Conservation (phyloP, 2,888 invertebrate species). For the Sinotaia quadrata region DNA sequence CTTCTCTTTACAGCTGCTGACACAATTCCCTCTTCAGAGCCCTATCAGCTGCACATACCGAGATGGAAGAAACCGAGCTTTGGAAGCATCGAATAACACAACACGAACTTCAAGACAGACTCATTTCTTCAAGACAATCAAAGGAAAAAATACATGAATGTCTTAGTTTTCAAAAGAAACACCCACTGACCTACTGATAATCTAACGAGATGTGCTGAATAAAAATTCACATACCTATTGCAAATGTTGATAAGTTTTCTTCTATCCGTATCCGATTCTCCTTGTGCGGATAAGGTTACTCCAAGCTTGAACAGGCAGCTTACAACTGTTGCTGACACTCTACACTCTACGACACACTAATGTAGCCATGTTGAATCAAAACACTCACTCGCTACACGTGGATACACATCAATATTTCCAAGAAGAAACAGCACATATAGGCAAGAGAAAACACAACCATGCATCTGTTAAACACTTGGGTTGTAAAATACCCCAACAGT, state of each 20-base stretch:
- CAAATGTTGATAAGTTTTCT: conserved; percentile 2
- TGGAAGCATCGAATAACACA: conserved; percentile 29
- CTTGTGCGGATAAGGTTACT: conserved; percentile 26
- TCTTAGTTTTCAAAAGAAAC: conserved; percentile 21
- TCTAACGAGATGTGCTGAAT: conserved; percentile 18
- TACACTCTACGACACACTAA: conserved; percentile 9
- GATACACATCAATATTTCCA: neutral
- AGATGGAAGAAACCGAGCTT: conserved; percentile 23
- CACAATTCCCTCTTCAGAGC: no score
- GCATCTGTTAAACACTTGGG: neutral
- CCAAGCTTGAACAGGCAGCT: conserved; percentile 6
- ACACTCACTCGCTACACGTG: conserved; percentile 27
- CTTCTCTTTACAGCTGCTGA: no score
- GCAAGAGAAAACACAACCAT: neutral
- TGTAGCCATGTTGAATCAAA: conserved; percentile 20
- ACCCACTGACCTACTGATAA: conserved; percentile 12
- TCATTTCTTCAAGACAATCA: neutral
- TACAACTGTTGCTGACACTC: conserved; percentile 26
- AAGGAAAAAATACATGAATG: neutral
- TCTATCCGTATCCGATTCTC: conserved; percentile 27
- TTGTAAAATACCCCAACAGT: neutral
- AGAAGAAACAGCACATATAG: neutral
- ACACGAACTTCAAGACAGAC: conserved; percentile 1
- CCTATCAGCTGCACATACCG: no score
- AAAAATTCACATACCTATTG: conserved; percentile 11